These are phyloP conservation scores for Piliocolobus tephrosceles DNA, from an alignment of 2,113 vertebrate species.

Conservation along the genomic window DNA sequence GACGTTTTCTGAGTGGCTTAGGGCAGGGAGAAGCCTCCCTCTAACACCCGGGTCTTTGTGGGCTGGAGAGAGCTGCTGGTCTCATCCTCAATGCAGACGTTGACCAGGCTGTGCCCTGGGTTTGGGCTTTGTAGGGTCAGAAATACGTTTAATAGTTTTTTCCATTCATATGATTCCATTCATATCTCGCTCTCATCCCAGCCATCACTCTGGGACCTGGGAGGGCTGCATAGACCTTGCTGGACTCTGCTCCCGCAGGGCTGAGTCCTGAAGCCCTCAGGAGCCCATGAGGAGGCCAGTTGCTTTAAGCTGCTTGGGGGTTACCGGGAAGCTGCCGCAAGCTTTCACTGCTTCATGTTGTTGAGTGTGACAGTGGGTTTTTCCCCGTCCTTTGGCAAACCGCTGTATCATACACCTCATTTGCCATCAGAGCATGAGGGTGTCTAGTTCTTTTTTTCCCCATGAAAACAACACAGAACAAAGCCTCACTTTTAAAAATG, in stretches of 20 bases:
- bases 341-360: background rate
- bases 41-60: background rate
- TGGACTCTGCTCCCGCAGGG: background rate
- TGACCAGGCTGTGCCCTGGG: background rate
- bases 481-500: conserved; percentile 85
- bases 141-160: background rate
- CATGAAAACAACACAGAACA: conserved; percentile 85
- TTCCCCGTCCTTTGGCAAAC: conserved; percentile 36
- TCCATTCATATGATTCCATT: no score
- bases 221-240: background rate
- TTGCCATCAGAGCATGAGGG: conserved; percentile 68
- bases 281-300: background rate
- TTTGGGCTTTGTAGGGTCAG: background rate
- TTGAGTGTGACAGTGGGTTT: background rate
- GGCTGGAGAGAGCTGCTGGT: no score
- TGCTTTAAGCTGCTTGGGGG: background rate
- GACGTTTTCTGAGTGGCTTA: rapidly evolving
- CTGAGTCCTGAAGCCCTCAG: background rate
- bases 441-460: conserved; percentile 23
- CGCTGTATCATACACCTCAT: conserved; percentile 74
- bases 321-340: background rate
- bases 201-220: background rate
- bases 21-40: background rate
- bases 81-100: rapidly evolving
- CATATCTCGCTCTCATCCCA: background rate